Conservation (phyloP, 37 sponge, comb jelly and placozoan species). For the Aplysina aerophoba region DNA sequence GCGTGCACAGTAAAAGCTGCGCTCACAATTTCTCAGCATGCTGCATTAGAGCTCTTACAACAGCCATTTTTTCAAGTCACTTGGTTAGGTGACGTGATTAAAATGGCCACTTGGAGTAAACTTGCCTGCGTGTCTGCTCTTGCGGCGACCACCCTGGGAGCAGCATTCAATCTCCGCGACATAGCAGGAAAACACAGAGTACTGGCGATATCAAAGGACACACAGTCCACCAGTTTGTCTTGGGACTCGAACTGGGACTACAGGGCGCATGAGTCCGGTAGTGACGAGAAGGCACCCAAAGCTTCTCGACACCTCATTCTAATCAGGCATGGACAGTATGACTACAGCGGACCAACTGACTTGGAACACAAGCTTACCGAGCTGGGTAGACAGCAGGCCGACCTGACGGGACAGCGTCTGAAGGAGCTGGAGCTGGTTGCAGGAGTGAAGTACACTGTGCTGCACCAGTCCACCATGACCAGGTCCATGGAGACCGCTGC, state of each 20-base stretch:
- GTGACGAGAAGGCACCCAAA: conserved; percentile 7
- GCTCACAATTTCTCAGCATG: too few relatives aligned
- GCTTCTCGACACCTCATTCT: conserved; percentile 47
- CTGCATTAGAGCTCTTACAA: too few relatives aligned
- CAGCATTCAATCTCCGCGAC: too few relatives aligned
- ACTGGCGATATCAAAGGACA: not conserved
- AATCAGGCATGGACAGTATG: conserved; percentile 53
- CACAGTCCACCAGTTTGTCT: not conserved
- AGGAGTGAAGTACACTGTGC: conserved; percentile 16
- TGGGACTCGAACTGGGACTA: conserved; percentile 44
- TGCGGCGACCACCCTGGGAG: too few relatives aligned
- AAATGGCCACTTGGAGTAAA: too few relatives aligned
- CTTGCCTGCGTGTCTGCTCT: too few relatives aligned
- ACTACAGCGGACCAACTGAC: conserved; percentile 10
- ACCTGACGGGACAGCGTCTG: conserved; percentile 47
- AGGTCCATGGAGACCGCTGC: conserved; percentile 80
- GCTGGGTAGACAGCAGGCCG: conserved; percentile 64
- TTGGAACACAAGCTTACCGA: conserved; percentile 31
- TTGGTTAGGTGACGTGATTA: too few relatives aligned
- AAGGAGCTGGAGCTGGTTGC: conserved; percentile 27
- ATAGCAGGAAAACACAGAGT: not conserved
- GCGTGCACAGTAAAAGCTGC: too few relatives aligned
- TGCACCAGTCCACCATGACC: conserved; percentile 82
- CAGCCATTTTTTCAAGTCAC: too few relatives aligned
- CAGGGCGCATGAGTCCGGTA: not conserved